Evolutionary conservation across 2,888 invertebrate genomes (phyloP), one percentile per base, ranked within the genome.

Genomic region (Amblyjoppa proteus): DNA sequence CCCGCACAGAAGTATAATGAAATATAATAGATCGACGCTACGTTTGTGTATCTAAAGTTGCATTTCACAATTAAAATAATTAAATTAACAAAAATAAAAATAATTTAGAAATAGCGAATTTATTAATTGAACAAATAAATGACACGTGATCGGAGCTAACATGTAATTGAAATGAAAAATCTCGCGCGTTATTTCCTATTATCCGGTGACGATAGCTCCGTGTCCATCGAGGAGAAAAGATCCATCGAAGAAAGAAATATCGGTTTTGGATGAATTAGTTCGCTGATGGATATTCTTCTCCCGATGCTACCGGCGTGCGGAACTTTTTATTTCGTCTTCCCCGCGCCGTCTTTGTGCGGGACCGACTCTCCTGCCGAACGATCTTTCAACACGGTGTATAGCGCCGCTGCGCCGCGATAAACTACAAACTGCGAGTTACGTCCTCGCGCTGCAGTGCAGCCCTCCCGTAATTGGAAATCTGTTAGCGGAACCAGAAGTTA

Each of bases 401-500:
- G 56, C 56, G 56, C 56, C 20, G 20, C 25, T 9, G 56, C 56
- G 56, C 56, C 25, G 25, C 25, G 25, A 61, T 61, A 61, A 28
- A 61, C 61, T 61, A 61, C 13, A 31, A 61, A 31, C 28, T 7
- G 51, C 16, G 16, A 70, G 51, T 25, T 16, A 4, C 20, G 20
- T 70, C 28, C 49, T 70, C 70, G 45, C 70, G 45, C 7, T 70
- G 70, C 70, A 70, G 16, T n/a, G 2, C 49, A 16, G 28, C 31
- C 28, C 11, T 64, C 25, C 45, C 64, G 75, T 31, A 31, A 75
- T 64, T 85, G 86, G 88, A 88, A 91, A 89, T 91, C 88, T 88
- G 88, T 89, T 91, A 91, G 91, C 91, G 90, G 89, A 91, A 91
- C 90, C 88, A 88, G 87, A 89, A 91, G 91, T 91, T 91, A 85